Percentiles rank a stretch among this genome's conserved stretches.
These are phyloP conservation scores for Aythya baeri DNA, from an alignment of 2,113 vertebrate species.

Conservation along the genomic window DNA sequence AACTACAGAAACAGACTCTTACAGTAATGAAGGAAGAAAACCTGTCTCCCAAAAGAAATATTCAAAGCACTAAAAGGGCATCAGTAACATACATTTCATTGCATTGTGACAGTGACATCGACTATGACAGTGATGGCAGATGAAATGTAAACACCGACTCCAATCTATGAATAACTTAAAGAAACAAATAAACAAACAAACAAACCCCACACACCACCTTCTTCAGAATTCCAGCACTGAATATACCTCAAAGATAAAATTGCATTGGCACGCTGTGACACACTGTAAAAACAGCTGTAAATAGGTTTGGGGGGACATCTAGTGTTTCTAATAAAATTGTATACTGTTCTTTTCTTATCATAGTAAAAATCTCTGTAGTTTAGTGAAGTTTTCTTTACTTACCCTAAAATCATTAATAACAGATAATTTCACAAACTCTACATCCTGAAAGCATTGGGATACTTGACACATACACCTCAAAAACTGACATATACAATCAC, in stretches of 20 bases:
- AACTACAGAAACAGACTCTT: not conserved
- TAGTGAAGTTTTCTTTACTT: not conserved
- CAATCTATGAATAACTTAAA: not conserved
- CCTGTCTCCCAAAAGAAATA: not conserved
- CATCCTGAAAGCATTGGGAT: not conserved
- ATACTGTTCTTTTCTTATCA: not conserved
- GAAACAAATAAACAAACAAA: not conserved
- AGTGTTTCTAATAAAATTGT: slow-evolving; percentile 65
- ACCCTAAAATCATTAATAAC: not conserved
- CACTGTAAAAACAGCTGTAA: slow-evolving; percentile 21
- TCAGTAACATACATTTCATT: not conserved
- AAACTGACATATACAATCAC: not conserved
- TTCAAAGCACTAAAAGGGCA: not conserved
- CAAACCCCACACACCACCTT: not conserved
- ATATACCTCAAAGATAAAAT: not conserved
- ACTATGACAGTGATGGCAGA: not conserved
- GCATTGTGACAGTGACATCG: not conserved
- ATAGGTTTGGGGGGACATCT: slow-evolving; percentile 71
- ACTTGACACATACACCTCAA: not conserved
- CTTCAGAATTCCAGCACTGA: not conserved
- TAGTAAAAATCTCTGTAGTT: not conserved
- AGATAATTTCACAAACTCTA: not conserved
- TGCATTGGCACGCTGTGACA: not conserved
- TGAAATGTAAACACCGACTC: not conserved
- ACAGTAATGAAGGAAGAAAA: not conserved